These are phyloP conservation scores for Papilio polytes DNA, from an alignment of 1,140 invertebrate genomes.

Conservation along the genomic window DNA sequence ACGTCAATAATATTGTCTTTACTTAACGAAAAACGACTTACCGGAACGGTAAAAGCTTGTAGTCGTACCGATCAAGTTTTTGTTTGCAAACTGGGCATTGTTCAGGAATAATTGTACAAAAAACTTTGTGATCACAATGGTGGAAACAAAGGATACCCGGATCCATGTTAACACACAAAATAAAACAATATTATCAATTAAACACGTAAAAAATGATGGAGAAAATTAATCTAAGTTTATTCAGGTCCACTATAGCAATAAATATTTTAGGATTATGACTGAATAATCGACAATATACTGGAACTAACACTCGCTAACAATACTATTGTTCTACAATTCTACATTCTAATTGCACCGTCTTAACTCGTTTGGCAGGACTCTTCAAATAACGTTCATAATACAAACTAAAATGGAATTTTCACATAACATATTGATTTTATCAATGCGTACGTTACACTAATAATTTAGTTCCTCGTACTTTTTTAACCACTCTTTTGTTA, in stretches of 20 bases:
- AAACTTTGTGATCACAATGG: slow-evolving; percentile 91
- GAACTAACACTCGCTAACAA: slow-evolving; percentile 46
- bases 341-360: slow-evolving; percentile 40
- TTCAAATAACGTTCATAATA: slow-evolving; percentile 37
- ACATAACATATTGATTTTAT: not conserved
- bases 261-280: slow-evolving; percentile 43
- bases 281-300: slow-evolving; percentile 58
- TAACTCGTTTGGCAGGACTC: slow-evolving; percentile 18
- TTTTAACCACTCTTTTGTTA: not conserved
- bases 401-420: not conserved
- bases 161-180: slow-evolving; percentile 82
- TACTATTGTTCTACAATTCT: slow-evolving; percentile 54
- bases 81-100: slow-evolving; percentile 88
- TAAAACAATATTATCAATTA: slow-evolving; percentile 59
- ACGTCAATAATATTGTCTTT: slow-evolving; percentile 34
- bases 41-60: slow-evolving; percentile 89
- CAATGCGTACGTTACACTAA: not conserved
- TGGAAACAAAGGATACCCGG: slow-evolving; percentile 92
- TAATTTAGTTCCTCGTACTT: not conserved
- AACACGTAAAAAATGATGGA: slow-evolving; percentile 44
- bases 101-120: slow-evolving; percentile 89
- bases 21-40: slow-evolving; percentile 61
- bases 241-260: slow-evolving; percentile 12
- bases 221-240: not conserved
- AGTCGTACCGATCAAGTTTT: slow-evolving; percentile 85